Percentiles rank a stretch among this genome's conserved stretches.
phyloP scores from a whole-genome alignment of 2,797 vertebrate species.

The Aulostomus chinensis region DNA sequence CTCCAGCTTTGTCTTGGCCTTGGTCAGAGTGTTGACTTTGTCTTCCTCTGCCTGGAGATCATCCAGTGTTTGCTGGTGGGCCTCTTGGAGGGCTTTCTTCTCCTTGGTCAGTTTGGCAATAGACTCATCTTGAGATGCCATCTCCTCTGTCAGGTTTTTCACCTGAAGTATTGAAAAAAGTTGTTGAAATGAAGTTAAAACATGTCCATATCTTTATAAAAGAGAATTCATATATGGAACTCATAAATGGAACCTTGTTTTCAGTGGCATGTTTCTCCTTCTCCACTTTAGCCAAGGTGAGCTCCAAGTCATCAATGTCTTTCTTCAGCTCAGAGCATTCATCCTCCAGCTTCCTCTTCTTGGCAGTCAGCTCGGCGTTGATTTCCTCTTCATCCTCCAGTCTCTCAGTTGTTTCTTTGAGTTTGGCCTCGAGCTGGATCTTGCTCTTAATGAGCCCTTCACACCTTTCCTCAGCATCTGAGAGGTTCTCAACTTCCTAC shows the following conservation, averaged over 20 bases:
- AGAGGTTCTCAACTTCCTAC: conserved; percentile 77
- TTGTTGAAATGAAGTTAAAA: too few species aligned
- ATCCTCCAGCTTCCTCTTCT: conserved; percentile 78
- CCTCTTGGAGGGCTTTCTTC: conserved; percentile 83
- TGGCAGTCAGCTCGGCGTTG: conserved; percentile 85
- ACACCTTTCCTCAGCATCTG: conserved; percentile 77
- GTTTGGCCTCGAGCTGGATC: conserved; percentile 87
- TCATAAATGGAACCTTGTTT: conserved; percentile 65
- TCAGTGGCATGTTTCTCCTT: conserved; percentile 81
- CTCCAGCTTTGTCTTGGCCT: conserved; percentile 87
- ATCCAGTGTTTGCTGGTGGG: conserved; percentile 84
- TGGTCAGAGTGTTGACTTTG: conserved; percentile 87
- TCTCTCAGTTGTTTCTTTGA: conserved; percentile 86
- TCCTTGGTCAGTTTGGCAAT: conserved; percentile 85
- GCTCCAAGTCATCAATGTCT: conserved; percentile 79
- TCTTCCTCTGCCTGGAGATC: conserved; percentile 89
- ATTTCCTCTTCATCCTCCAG: conserved; percentile 90
- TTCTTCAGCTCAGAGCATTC: conserved; percentile 76
- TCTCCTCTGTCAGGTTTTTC: conserved; percentile 89
- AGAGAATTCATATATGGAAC: neutral
- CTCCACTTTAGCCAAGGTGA: conserved; percentile 79
- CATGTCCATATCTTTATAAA: neutral
- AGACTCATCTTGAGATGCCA: conserved; percentile 83
- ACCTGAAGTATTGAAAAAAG: too few species aligned
- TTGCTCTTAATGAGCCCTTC: conserved; percentile 75